Percentiles rank a stretch among this genome's conserved stretches.
Evolutionary conservation across 1,140 invertebrate genomes (phyloP).

Genomic region (Drosophila ohnishii): DNA sequence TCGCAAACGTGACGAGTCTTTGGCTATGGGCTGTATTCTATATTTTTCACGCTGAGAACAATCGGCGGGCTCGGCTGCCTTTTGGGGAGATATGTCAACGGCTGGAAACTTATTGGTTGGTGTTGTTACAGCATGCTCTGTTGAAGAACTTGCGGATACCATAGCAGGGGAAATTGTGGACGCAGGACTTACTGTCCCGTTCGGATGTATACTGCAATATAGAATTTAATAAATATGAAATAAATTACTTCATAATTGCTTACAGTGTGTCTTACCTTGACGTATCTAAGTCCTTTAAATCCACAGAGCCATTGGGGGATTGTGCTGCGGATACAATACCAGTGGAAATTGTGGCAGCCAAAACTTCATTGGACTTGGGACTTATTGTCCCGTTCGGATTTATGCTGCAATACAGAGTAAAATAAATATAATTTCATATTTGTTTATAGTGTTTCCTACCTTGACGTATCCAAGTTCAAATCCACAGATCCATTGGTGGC

Average conservation of each 20-base stretch:
- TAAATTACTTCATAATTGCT: too few species aligned
- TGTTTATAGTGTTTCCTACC: not conserved
- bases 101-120: not conserved
- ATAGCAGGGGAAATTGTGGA: not conserved
- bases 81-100: not conserved
- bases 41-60: conserved; percentile 73
- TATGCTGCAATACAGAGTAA: not conserved
- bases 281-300: not conserved
- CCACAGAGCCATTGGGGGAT: not conserved
- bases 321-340: not conserved
- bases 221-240: not conserved
- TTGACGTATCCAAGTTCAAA: not conserved
- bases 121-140: not conserved
- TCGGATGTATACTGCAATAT: not conserved
- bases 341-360: not conserved
- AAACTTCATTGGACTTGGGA: not conserved
- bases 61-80: conserved; percentile 44
- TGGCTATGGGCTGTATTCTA: conserved; percentile 51
- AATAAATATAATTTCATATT: not conserved
- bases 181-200: not conserved
- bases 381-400: not conserved
- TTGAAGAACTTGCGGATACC: not conserved
- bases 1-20: conserved; percentile 51
- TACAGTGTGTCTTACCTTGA: conserved; percentile 1
- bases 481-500: not conserved